Evolutionary conservation across 2,797 vertebrate genomes (phyloP).

Genomic region (Zalophus californianus): DNA sequence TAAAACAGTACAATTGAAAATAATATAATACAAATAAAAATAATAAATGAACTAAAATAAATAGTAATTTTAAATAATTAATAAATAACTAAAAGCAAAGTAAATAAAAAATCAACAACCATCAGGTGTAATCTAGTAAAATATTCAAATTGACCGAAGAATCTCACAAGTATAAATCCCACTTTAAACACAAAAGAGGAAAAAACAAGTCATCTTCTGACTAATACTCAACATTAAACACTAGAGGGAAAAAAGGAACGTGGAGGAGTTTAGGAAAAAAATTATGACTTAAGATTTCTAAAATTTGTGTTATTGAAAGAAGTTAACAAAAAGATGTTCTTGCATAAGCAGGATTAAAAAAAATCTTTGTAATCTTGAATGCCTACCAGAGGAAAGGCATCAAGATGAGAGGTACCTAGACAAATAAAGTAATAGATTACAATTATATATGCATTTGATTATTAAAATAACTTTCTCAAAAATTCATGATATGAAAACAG

Average conservation of each 20-base stretch:
- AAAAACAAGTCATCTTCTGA: not conserved
- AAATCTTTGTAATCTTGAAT: not conserved
- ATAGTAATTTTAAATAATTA: not conserved
- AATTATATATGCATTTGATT: not conserved
- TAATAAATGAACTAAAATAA: not conserved
- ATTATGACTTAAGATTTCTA: not conserved
- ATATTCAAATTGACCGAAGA: not conserved
- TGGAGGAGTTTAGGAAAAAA: not conserved
- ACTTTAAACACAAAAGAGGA: not conserved
- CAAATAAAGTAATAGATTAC: not conserved
- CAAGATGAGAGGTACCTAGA: not conserved
- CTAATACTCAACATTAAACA: not conserved
- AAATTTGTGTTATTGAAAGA: not conserved
- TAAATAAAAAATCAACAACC: not conserved
- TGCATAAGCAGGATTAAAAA: not conserved
- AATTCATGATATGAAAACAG: not conserved
- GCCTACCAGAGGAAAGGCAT: not conserved
- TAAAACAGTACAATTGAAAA: not conserved
- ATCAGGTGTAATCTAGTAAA: not conserved
- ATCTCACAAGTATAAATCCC: not conserved
- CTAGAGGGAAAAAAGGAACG: not conserved
- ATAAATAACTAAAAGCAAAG: not conserved
- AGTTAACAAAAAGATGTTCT: not conserved
- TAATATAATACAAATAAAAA: not conserved
- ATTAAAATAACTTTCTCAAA: conserved; percentile 31